Evolutionary conservation across 2,888 invertebrate species (phyloP), one percentile per base, ranked within the genome.

Genomic region (Ceratothoa steindachneri): DNA sequence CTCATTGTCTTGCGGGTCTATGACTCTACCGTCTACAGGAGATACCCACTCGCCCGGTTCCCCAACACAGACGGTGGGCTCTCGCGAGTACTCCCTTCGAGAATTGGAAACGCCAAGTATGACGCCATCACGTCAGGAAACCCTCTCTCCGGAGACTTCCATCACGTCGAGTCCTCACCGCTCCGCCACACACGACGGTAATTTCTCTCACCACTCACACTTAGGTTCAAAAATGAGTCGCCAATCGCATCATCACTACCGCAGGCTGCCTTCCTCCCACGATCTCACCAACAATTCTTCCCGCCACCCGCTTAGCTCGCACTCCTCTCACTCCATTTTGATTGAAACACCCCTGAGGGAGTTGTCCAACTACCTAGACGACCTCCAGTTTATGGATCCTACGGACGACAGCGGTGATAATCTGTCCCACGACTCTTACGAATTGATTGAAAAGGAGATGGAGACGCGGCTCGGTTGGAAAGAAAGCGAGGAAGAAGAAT

Each of bases 11-110:
- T 84, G 83, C 83, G 84, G 84, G 69, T 84, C 84, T 80, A 83
- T 84, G 71, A 80, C 78, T 28, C 71, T 80, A 52, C 74, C 78
- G 87, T 88, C 86, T 88, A 90, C 90, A 90, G 92, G 77, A 5
- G 75, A 75, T 30, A 71, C 72, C 15, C 75, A 75, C 52, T 78
- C 78, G 41, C 77, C 80, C 19, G 75, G 72, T 4, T 77, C 77
- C 28, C 75, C 74, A 1, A 77, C 77, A n/a, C 73, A 75, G 71
- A 71, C 75, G 12, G 68, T 74, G 19, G 77, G 74, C 69, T 74
- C 71, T 30, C 74, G 70, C 67, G 67, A 74, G 72, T 71, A 77
- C 69, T 74, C 71, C 69, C 80, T 77, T 30, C 75, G 78, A 69
- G 80, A 76, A 73, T 71, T 80, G 73, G 81, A 81, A 74, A 80